Percentiles rank a stretch among this genome's conserved stretches.
Conservation (phyloP, 2,113 vertebrate species). For the Gavialis gangeticus region DNA sequence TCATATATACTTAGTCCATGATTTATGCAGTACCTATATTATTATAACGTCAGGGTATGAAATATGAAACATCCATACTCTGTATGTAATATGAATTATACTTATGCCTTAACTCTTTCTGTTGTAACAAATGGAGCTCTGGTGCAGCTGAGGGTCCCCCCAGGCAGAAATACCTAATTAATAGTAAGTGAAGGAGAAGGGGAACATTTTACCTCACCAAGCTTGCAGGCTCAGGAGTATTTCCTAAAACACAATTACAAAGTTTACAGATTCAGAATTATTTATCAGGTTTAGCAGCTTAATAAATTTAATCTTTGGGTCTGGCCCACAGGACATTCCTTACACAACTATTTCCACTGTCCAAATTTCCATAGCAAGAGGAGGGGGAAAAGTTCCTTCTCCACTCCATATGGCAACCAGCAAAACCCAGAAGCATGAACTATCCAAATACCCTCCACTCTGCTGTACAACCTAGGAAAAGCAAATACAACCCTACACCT, state of each 20-base stretch:
- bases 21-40: neutral
- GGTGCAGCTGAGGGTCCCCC: neutral
- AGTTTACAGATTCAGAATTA: neutral
- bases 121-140: slow-evolving; percentile 24
- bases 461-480: too few relatives aligned
- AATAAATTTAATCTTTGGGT: neutral
- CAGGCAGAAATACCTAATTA: neutral
- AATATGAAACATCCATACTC: neutral
- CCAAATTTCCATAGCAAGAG: too few relatives aligned
- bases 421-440: too few relatives aligned
- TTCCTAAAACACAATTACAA: neutral
- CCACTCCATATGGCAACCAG: too few relatives aligned
- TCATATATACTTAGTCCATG: neutral
- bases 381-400: too few relatives aligned
- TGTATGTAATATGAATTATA: neutral
- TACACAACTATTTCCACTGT: slow-evolving; percentile 22
- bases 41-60: neutral
- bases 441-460: too few relatives aligned
- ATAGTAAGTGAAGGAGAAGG: neutral
- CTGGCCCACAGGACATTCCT: neutral
- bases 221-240: neutral
- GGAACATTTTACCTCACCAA: neutral
- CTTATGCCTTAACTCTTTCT: neutral
- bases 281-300: too few relatives aligned
- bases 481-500: too few relatives aligned